These are phyloP conservation scores for Acrocyrtus sp. DNA, from an alignment of 2,888 invertebrate species.

Conservation along the genomic window DNA sequence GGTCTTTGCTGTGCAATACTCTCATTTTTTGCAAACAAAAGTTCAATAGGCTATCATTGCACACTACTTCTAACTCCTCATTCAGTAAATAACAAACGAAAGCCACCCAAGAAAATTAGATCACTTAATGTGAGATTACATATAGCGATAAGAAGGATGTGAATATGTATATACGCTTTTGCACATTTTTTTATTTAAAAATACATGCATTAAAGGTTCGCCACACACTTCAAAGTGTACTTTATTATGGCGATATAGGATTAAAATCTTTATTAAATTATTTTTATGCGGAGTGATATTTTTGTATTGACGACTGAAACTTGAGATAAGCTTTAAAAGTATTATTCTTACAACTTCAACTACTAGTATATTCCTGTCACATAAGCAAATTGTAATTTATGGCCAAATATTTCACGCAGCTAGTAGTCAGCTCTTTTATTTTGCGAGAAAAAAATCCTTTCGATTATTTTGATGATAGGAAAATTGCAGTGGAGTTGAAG, in stretches of 20 bases:
- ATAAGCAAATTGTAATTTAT: too few relatives aligned
- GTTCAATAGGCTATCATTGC: conserved; percentile 36
- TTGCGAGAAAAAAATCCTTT: neutral
- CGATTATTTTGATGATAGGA: neutral
- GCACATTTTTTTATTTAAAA: neutral
- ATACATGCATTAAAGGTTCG: neutral
- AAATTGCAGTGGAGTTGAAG: neutral
- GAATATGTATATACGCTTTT: conserved; percentile 5
- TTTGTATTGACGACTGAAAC: too few relatives aligned
- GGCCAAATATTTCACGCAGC: too few relatives aligned
- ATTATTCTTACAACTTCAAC: neutral
- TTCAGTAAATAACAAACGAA: conserved; percentile 29
- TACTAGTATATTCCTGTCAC: too few relatives aligned
- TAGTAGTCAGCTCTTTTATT: too few relatives aligned
- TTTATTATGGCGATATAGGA: too few relatives aligned
- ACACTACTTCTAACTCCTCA: too few relatives aligned
- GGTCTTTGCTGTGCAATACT: neutral
- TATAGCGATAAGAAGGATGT: neutral
- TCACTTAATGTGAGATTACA: too few relatives aligned
- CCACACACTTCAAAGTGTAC: neutral
- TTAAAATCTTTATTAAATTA: too few relatives aligned
- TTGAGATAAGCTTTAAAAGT: neutral
- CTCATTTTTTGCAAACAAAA: conserved; percentile 6
- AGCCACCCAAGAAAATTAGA: conserved; percentile 39
- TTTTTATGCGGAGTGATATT: too few relatives aligned